Evolutionary conservation across 1,140 invertebrate species (phyloP).

Genomic region (Drosophila malerkotliana): DNA sequence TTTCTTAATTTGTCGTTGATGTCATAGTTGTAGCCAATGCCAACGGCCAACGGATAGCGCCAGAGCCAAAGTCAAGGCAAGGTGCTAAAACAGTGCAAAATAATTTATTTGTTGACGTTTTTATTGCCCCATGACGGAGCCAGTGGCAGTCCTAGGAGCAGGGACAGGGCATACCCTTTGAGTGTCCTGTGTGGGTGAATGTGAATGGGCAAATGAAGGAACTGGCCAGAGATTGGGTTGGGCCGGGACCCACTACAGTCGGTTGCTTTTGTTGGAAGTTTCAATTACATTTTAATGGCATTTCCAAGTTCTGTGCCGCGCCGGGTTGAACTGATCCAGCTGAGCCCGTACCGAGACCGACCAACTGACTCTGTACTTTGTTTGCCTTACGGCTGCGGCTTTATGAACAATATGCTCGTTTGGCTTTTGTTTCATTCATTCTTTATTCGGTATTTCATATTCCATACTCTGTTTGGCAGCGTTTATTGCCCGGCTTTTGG

Average conservation of each 20-base stretch:
- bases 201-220: conserved; percentile 7
- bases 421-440: conserved; percentile 70
- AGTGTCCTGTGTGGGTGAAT: conserved; percentile 31
- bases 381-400: conserved; percentile 62
- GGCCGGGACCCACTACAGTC: conserved; percentile 20
- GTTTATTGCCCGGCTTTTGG: conserved; percentile 40
- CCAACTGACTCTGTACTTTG: conserved; percentile 21
- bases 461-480: conserved; percentile 22
- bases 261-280: conserved; percentile 72
- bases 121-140: conserved; percentile 61
- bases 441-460: conserved; percentile 23
- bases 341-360: conserved; percentile 12
- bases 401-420: conserved; percentile 71
- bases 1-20: conserved; percentile 59
- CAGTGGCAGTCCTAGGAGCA: conserved; percentile 6
- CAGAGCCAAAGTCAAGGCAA: conserved; percentile 45
- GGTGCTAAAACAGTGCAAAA: conserved; percentile 69
- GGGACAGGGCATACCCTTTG: conserved; percentile 42
- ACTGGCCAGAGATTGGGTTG: conserved; percentile 33
- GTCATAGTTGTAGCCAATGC: conserved; percentile 34
- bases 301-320: conserved; percentile 70
- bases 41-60: conserved; percentile 6
- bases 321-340: conserved; percentile 31
- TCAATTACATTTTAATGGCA: conserved; percentile 83
- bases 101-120: conserved; percentile 70